Percentiles rank a stretch among this genome's conserved stretches.
Conservation (phyloP, 2,113 vertebrate species). For the Lathamus discolor region DNA sequence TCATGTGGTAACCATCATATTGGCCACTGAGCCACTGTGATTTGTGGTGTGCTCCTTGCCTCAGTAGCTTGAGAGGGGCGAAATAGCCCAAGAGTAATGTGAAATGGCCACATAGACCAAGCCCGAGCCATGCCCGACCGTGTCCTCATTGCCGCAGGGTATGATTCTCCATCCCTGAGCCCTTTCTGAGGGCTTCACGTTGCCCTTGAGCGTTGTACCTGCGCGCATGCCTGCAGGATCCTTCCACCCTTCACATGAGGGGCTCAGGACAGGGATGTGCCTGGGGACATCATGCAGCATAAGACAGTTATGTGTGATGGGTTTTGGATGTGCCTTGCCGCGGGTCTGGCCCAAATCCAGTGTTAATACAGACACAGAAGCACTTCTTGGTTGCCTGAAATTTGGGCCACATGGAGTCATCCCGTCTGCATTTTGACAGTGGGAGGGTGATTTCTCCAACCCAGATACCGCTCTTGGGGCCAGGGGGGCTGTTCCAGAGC, state of each 20-base stretch:
- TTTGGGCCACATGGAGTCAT: not conserved
- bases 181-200: not conserved
- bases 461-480: not conserved
- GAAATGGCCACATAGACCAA: not conserved
- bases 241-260: fast-evolving
- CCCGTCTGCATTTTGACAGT: fast-evolving
- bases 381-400: not conserved
- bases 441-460: not conserved
- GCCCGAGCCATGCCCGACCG: fast-evolving
- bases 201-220: fast-evolving
- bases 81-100: not conserved
- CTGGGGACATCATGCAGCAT: fast-evolving
- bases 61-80: not conserved
- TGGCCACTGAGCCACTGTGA: fast-evolving
- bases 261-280: not conserved
- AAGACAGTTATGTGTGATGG: fast-evolving
- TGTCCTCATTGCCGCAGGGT: not conserved
- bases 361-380: fast-evolving
- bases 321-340: not conserved
- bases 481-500: not conserved
- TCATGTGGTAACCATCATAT: not conserved
- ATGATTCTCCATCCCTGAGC: fast-evolving
- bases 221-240: fast-evolving
- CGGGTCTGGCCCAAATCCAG: not conserved
- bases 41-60: not conserved